These are phyloP conservation scores for Tenebrio molitor DNA, from an alignment of 1,140 invertebrate species.

Conservation along the genomic window DNA sequence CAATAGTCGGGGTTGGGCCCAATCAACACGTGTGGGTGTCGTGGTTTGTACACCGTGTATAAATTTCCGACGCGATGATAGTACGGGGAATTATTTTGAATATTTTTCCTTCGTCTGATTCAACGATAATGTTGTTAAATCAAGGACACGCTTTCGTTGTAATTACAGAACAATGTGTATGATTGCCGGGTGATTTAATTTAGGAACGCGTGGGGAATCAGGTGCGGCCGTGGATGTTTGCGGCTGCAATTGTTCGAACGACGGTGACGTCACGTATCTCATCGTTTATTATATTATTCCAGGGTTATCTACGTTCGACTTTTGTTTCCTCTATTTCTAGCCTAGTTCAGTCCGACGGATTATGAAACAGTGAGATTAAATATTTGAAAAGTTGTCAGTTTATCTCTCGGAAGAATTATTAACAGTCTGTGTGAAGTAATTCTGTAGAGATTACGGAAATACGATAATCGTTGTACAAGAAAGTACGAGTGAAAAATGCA, in stretches of 20 bases:
- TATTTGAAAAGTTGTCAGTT: too few relatives aligned
- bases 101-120: not conserved
- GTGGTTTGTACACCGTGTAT: not conserved
- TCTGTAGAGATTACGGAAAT: too few relatives aligned
- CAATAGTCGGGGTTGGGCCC: conserved; percentile 10
- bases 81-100: conserved; percentile 25
- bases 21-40: conserved; percentile 25
- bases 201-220: conserved; percentile 36
- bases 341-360: too few relatives aligned
- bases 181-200: conserved; percentile 32
- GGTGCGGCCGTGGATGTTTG: conserved; percentile 14
- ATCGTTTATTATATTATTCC: too few relatives aligned
- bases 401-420: too few relatives aligned
- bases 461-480: too few relatives aligned
- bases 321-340: too few relatives aligned
- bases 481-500: too few relatives aligned
- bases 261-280: not conserved
- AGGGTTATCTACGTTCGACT: too few relatives aligned
- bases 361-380: too few relatives aligned
- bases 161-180: conserved; percentile 20
- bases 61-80: not conserved
- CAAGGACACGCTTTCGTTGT: conserved; percentile 4
- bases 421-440: too few relatives aligned
- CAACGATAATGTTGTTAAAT: conserved; percentile 25
- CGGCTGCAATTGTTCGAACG: not conserved